These are phyloP conservation scores for Trigoniulus corallinus DNA, from an alignment of 1,140 invertebrate genomes.

Conservation along the genomic window DNA sequence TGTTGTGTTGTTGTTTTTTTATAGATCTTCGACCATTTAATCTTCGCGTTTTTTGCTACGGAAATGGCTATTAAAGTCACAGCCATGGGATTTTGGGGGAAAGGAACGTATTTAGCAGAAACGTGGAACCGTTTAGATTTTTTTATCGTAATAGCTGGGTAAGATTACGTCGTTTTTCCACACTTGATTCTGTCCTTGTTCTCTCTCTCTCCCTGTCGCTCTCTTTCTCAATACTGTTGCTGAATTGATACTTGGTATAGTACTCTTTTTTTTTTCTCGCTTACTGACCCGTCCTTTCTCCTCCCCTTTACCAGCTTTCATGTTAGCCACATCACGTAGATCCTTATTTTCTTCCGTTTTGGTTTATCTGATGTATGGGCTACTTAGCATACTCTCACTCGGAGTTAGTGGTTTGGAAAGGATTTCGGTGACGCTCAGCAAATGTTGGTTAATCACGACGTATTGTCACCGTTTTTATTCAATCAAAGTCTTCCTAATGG, in stretches of 20 bases:
- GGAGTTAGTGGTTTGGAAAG: no score
- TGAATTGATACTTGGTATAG: neutral
- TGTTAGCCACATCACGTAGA: no score
- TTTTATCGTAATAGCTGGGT: constrained; percentile 96
- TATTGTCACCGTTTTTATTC: no score
- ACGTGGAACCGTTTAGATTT: constrained; percentile 97
- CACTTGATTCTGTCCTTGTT: neutral
- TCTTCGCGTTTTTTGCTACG: constrained; percentile 92
- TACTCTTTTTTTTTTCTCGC: neutral
- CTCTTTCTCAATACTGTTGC: neutral
- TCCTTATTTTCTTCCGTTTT: no score
- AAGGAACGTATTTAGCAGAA: constrained; percentile 87
- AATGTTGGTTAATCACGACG: no score
- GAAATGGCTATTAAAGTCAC: constrained; percentile 97
- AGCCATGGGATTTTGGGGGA: constrained; percentile 94
- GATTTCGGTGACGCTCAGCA: no score
- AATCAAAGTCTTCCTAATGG: no score
- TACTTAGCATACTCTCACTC: no score
- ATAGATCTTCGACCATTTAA: constrained; percentile 90
- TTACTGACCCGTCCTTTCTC: neutral
- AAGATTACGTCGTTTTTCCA: constrained; percentile 22
- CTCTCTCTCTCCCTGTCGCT: neutral
- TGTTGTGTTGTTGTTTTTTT: neutral
- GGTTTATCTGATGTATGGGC: no score
- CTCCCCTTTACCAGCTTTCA: no score